These are phyloP conservation scores for Parasteatoda lunata DNA, from an alignment of 2,888 invertebrate genomes.

Conservation along the genomic window DNA sequence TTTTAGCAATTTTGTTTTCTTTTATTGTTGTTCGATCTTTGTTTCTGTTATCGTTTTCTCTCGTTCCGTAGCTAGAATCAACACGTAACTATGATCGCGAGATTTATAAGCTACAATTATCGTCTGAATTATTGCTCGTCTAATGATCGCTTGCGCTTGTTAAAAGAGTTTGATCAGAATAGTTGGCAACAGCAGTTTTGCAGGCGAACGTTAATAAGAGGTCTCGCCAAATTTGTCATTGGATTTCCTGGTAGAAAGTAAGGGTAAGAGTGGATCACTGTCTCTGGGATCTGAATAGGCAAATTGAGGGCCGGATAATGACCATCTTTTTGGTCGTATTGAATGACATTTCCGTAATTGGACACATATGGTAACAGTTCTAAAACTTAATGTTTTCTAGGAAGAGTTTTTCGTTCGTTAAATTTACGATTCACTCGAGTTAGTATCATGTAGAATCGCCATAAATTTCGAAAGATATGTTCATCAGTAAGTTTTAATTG, in stretches of 20 bases:
- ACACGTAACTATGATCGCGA: constrained; percentile 31
- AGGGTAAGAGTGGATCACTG: background rate
- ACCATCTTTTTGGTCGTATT: constrained; percentile 23
- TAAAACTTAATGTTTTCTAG: constrained; percentile 19
- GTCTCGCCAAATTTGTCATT: constrained; percentile 60
- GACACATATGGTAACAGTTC: constrained; percentile 17
- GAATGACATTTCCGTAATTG: constrained; percentile 54
- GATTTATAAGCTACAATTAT: constrained; percentile 61
- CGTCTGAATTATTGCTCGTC: constrained; percentile 61
- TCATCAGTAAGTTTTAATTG: too few relatives aligned
- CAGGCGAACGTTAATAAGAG: constrained; percentile 56
- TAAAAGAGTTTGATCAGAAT: constrained; percentile 58
- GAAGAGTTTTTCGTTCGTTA: constrained; percentile 23
- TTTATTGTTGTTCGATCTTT: background rate
- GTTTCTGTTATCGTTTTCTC: constrained; percentile 3
- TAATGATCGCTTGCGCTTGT: constrained; percentile 61
- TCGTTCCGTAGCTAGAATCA: constrained; percentile 35
- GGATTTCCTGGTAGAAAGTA: constrained; percentile 49
- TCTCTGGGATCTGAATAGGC: constrained; percentile 28
- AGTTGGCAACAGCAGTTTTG: constrained; percentile 56
- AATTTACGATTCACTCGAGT: constrained; percentile 6
- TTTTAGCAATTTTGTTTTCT: constrained; percentile 17
- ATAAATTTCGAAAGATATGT: too few relatives aligned
- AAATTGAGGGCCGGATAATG: constrained; percentile 53
- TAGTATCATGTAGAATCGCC: too few relatives aligned